Evolutionary conservation across 2,113 vertebrate species (phyloP), one percentile per base, ranked within the genome.

Genomic region (Eubucco bourcierii): DNA sequence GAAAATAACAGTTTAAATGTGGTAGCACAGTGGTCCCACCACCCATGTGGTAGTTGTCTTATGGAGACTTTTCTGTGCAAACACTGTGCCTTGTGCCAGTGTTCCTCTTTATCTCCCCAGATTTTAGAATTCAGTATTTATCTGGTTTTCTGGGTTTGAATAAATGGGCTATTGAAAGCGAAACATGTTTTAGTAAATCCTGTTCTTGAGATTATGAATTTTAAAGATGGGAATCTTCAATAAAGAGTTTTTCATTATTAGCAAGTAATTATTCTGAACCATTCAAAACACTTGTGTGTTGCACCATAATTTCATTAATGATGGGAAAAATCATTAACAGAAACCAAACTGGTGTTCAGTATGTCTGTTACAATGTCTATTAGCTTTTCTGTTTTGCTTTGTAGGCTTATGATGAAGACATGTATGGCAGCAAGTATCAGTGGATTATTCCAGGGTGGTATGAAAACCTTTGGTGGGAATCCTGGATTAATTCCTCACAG

Each of bases 401-500:
- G 11, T 95, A 99, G 99, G 99, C 99, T 6, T 99, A 98, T 80
- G 98, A 99, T 89, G 98, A 99, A 96, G 99, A 99, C 95, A 99
- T 99, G 99, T 99, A 97, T 41, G 99, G 99, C 64, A 99, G 98
- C 97, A 99, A 99, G 85, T 99, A 99, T 94, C 99, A 99, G 90
- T 99, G 99, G 99, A 99, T 99, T 95, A 99, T 99, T 95, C 99
- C 99, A 9, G 99, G 99, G 56, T 99, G 99, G 99, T 99, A 99
- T 86, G 99, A 99, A 97, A 98, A 98, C 12, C 98, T 98, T 94
- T 99, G 99, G 99, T 99, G 99, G 99, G 98, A 99, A 88, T 98
- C 99, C 96, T 98, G 98, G 90, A 96, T 97, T 92, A 99, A 99
- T 97, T 98, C 98, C 37, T 99, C 98, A 66, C 99, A 98, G 52